phyloP scores from a whole-genome alignment of 2,888 invertebrate genomes.

The Amaurobius ferox region DNA sequence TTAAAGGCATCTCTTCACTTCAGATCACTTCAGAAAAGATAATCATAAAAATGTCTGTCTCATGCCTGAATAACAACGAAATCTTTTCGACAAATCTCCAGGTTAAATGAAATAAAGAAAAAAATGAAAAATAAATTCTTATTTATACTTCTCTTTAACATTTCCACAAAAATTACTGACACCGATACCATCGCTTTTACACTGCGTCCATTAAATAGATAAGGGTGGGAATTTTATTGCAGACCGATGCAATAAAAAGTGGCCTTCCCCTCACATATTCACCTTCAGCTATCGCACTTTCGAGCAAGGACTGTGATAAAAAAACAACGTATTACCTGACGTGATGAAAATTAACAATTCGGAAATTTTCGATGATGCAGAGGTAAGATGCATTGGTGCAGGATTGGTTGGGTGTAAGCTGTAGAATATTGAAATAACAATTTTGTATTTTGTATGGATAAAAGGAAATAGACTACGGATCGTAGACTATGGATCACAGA shows the following conservation, averaged over 20 bases:
- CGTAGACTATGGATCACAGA: too few species aligned
- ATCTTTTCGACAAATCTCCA: too few species aligned
- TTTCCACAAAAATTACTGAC: conserved; percentile 7
- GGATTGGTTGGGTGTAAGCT: not conserved
- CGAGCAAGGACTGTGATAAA: not conserved
- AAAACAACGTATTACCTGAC: conserved; percentile 1
- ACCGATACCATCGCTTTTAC: conserved; percentile 18
- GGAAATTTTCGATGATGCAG: too few species aligned
- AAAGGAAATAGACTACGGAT: too few species aligned
- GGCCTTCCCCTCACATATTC: not conserved
- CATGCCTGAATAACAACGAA: too few species aligned
- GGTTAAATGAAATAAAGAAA: too few species aligned
- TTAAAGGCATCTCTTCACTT: too few species aligned
- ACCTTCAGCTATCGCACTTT: not conserved
- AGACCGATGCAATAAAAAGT: not conserved
- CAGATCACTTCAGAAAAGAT: too few species aligned
- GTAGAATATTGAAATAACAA: too few species aligned
- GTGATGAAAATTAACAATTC: conserved; percentile 7
- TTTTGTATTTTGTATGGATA: too few species aligned
- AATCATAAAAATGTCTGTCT: too few species aligned
- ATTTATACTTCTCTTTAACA: not conserved
- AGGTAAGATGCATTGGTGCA: not conserved
- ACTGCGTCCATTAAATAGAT: conserved; percentile 48
- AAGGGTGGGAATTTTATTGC: conserved; percentile 30
- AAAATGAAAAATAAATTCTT: too few species aligned